Evolutionary conservation across 2,888 invertebrate genomes (phyloP).

Genomic region (Sussaba pulchella): DNA sequence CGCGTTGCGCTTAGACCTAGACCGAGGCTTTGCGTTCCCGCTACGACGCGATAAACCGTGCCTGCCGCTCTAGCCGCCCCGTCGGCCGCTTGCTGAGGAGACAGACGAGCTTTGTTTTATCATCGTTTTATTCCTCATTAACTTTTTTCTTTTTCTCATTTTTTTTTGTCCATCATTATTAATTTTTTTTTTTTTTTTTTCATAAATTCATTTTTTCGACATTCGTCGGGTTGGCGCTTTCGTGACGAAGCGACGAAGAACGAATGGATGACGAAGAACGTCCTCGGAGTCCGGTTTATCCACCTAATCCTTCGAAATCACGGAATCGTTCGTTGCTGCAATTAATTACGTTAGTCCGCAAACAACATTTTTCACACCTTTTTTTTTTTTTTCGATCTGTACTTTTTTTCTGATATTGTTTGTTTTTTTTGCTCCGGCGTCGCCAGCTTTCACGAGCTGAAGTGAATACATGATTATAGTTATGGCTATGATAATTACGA

Average conservation of each 20-base stretch:
- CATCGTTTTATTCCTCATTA: slow-evolving; percentile 47
- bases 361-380: neutral
- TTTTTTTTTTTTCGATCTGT: neutral
- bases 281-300: slow-evolving; percentile 24
- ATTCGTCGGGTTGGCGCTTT: slow-evolving; percentile 7
- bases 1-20: slow-evolving; percentile 88
- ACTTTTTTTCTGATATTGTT: too few species aligned
- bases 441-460: neutral
- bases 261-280: neutral
- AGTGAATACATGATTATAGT: neutral
- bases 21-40: slow-evolving; percentile 91
- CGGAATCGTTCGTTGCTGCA: slow-evolving; percentile 40
- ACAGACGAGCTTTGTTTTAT: slow-evolving; percentile 75
- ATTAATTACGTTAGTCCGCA: slow-evolving; percentile 47
- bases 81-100: slow-evolving; percentile 91
- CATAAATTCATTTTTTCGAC: neutral
- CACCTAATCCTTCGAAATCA: slow-evolving; percentile 59
- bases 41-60: slow-evolving; percentile 91
- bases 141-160: slow-evolving; percentile 26
- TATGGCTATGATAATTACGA: neutral
- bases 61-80: slow-evolving; percentile 92
- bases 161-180: slow-evolving; percentile 16
- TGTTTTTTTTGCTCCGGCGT: neutral
- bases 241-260: neutral
- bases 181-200: slow-evolving; percentile 30